Evolutionary conservation across 2,888 invertebrate genomes (phyloP), one percentile per base, ranked within the genome.

Genomic region (Trachelus tabidus): DNA sequence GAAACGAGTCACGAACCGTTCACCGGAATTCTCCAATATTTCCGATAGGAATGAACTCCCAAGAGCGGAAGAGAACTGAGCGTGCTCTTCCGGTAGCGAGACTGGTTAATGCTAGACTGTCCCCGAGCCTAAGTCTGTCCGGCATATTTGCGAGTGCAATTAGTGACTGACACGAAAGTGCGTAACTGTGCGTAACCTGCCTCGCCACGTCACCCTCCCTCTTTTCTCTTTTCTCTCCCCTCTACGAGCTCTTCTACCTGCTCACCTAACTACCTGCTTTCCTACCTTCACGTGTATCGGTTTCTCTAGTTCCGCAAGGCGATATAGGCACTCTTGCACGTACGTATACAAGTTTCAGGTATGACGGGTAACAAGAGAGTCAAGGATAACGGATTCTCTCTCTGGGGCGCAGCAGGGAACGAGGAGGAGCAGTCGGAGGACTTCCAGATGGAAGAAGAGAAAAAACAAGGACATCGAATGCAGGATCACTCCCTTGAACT

Each of bases 111-210:
- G 33, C 12, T 31, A 12, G 71, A 71, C 71, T 15, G 71, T 31
- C 12, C 11, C n/a, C 34, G 34, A 56, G 56, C 9, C 56, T 23
- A 23, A 71, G 34, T 33, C 71, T 34, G 31, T 12, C 12, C 71
- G 71, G 71, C 71, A 71, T 71, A 71, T 71, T 12, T 34, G 73
- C 73, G 68, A 77, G 69, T 33, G 74, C 78, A 79, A 84, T 84
- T 85, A 85, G 76, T 69, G 76, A 71, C 80, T 75, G 74, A 75
- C 79, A 75, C 79, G 75, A 83, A 85, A 85, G 79, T 78, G 73
- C 76, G 76, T 80, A 81, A 81, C 69, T 30, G 12, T 33, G 69
- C 69, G 69, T 56, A 56, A 56, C 56, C 56, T 56, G 56, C 23
- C 40, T 12, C 40, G 4, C 15, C 23, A 56, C 56, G 23, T 15